Evolutionary conservation across 2,113 vertebrate genomes (phyloP).

Genomic region (Cyanoramphus novaezelandiae): DNA sequence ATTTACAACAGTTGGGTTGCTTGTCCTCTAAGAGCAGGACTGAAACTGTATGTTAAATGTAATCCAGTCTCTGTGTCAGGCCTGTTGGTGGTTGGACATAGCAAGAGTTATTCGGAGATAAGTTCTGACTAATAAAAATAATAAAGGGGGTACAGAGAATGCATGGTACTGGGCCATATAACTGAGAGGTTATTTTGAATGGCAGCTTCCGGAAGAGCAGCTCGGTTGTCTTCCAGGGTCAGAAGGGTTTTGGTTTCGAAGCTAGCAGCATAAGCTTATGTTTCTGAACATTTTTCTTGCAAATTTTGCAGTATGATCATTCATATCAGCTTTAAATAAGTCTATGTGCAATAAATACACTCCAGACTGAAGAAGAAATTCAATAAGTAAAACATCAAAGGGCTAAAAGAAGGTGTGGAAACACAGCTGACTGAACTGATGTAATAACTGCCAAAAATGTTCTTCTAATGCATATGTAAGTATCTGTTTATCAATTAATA

Average conservation of each 20-base stretch:
- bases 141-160: not conserved
- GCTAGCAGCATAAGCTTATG: not conserved
- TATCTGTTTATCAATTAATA: not conserved
- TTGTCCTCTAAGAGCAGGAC: not conserved
- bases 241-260: not conserved
- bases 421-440: not conserved
- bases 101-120: not conserved
- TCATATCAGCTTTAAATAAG: not conserved
- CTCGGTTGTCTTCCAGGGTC: not conserved
- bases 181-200: not conserved
- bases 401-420: not conserved
- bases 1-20: not conserved
- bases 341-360: not conserved
- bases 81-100: not conserved
- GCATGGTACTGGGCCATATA: fast-evolving
- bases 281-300: not conserved
- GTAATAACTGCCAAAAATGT: not conserved
- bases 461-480: not conserved
- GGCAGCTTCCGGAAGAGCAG: not conserved
- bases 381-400: not conserved
- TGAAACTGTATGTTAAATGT: not conserved
- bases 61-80: not conserved
- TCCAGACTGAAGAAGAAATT: not conserved
- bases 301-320: not conserved
- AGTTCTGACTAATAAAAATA: not conserved